Base-by-base conservation (phyloP, 1,140 invertebrate genomes). In the Drosophila trapezifrons region DNA sequence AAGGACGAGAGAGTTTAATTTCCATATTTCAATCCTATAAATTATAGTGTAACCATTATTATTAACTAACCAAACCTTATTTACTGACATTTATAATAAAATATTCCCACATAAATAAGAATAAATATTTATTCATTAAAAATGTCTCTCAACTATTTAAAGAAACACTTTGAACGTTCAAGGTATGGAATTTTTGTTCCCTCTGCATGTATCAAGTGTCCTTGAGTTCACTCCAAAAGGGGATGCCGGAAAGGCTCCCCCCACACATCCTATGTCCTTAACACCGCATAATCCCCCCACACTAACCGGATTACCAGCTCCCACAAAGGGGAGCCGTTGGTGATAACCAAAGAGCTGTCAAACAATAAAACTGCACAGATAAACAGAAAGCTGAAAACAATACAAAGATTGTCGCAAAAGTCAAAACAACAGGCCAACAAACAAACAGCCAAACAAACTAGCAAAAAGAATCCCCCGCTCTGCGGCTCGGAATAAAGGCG, bases 341-440 rank as follows among this genome's bases (percentile, higher is more conserved):
- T 38, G 37, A 37, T 47, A 71, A 52, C 54, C 65, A 25, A 63
- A 46, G 60, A 76, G 65, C 59, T 51, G 54, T 42, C 52, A 65
- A 78, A 67, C 59, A 65, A 80, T 65, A 85, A 80, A 81, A 80
- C 60, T 60, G 60, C 52, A 58, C 46, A 75, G 63, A 67, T 71
- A 66, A 74, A 35, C 42, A 52, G 25, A 63, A 64, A 64, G 38
- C 35, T 42, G 17, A 58, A 62, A 74, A 54, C 60, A 67, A 70
- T 71, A 71, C 52, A 38, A 35, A 69, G 67, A 71, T 71, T 71
- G 62, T 76, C 60, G 46, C 80, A 72, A 51, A 76, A 66, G 49
- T 45, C 56, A 67, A 71, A 49, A 49, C 47, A 75, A 76, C 71
- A 63, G 47, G 38, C 51, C 42, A 56, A 37, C 49, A 74, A 56